Percentiles rank a stretch among this genome's conserved stretches.
Evolutionary conservation across 1,140 invertebrate species (phyloP).

Genomic region (Heliconius congener): DNA sequence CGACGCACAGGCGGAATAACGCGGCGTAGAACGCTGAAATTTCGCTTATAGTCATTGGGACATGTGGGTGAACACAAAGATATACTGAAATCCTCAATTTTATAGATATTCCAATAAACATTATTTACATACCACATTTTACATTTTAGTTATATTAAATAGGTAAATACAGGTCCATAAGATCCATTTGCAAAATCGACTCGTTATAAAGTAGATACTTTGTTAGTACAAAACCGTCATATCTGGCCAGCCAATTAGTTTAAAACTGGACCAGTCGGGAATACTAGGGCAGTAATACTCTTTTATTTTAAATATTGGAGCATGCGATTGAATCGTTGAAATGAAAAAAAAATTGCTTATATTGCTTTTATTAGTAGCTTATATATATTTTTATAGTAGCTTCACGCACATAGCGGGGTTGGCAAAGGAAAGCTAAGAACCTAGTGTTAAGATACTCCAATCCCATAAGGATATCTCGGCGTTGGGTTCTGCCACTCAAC

Average conservation of each 20-base stretch:
- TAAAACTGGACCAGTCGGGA: slow-evolving; percentile 28
- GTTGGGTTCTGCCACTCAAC: too few relatives aligned
- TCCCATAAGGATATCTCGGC: too few relatives aligned
- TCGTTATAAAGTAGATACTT: background rate
- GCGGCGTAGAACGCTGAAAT: too few relatives aligned
- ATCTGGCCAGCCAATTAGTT: slow-evolving; percentile 31
- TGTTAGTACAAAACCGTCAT: slow-evolving; percentile 23
- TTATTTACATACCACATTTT: background rate
- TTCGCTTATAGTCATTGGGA: too few relatives aligned
- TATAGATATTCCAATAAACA: too few relatives aligned
- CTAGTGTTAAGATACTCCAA: too few relatives aligned
- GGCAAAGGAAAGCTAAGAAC: too few relatives aligned
- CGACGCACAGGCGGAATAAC: too few relatives aligned
- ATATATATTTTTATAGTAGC: too few relatives aligned
- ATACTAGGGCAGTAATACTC: slow-evolving; percentile 24
- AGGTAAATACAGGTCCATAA: background rate
- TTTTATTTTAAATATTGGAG: slow-evolving; percentile 11
- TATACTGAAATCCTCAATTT: too few relatives aligned
- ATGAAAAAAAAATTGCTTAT: background rate
- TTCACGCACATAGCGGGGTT: too few relatives aligned
- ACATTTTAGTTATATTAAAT: background rate
- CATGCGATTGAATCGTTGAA: slow-evolving; percentile 25
- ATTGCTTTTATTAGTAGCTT: background rate
- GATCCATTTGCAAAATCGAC: background rate
- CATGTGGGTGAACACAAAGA: too few relatives aligned